A percentile compares a stretch with the other conserved stretches of the same genome.
Evolutionary conservation across 2,797 vertebrate species (phyloP).

Genomic region (Amniataba percoides): DNA sequence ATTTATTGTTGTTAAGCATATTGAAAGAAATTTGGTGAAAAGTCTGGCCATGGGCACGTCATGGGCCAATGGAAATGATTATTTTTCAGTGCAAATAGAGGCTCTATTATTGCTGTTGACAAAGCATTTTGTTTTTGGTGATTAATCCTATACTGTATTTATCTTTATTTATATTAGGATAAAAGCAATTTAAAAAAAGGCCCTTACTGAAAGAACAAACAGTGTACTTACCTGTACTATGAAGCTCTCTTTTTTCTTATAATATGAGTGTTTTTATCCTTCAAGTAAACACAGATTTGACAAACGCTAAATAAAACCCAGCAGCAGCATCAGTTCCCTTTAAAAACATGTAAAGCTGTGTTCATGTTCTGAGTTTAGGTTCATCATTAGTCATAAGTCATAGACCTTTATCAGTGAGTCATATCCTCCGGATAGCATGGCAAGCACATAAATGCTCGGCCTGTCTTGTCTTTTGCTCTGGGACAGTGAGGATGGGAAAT

Average conservation of each 20-base stretch:
- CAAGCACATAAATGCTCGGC: not conserved
- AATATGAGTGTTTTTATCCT: not conserved
- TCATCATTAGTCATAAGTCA: not conserved
- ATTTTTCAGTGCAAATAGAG: not conserved
- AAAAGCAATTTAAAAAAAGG: not conserved
- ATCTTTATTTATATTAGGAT: not conserved
- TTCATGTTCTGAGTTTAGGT: not conserved
- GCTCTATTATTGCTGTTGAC: not conserved
- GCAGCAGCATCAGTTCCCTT: not conserved
- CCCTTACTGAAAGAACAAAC: not conserved
- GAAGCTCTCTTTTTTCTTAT: not conserved
- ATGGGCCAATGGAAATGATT: not conserved
- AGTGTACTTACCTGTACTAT: not conserved
- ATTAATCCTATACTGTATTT: not conserved
- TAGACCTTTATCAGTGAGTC: not conserved
- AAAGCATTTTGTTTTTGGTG: not conserved
- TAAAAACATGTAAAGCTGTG: not conserved
- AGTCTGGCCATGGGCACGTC: not conserved
- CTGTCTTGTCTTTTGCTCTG: not conserved
- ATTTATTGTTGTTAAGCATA: no score
- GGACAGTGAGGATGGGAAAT: slow-evolving; percentile 3
- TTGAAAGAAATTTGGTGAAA: not conserved
- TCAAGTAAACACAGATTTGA: not conserved
- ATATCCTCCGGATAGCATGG: not conserved
- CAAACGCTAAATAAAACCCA: not conserved